Percentiles rank a stretch among this genome's conserved stretches.
phyloP scores from a whole-genome alignment of 1,140 invertebrate genomes.

The Zaprionus gabonicus region DNA sequence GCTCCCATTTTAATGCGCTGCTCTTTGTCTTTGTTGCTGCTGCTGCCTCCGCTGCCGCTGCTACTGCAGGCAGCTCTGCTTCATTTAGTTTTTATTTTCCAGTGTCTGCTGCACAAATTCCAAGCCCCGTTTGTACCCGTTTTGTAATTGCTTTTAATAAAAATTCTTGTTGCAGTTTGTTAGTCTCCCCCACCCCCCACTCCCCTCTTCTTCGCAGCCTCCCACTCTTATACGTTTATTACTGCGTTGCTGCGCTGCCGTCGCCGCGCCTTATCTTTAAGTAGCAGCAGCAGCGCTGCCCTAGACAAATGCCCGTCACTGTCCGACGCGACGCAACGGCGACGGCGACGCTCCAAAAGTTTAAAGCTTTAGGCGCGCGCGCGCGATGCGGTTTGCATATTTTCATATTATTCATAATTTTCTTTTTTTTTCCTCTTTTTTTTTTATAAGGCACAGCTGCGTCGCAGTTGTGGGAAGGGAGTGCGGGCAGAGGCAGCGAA shows the following conservation, averaged over 20 bases:
- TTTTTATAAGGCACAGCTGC: constrained; percentile 40
- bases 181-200: not conserved
- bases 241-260: constrained; percentile 14
- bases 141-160: constrained; percentile 83
- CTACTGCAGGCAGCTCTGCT: constrained; percentile 33
- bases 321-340: constrained; percentile 25
- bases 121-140: constrained; percentile 55
- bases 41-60: constrained; percentile 43
- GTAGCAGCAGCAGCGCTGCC: constrained; percentile 11
- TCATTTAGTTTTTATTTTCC: constrained; percentile 48
- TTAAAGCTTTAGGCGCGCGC: constrained; percentile 55
- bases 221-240: constrained; percentile 39
- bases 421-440: not conserved
- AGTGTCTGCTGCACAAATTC: constrained; percentile 57
- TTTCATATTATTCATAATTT: constrained; percentile 70
- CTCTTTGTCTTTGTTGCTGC: constrained; percentile 77
- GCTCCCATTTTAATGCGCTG: constrained; percentile 56
- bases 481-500: not conserved
- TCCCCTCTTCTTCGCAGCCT: not conserved
- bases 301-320: constrained; percentile 45
- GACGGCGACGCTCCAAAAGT: constrained; percentile 45
- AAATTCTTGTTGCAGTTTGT: constrained; percentile 75
- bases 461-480: constrained; percentile 6
- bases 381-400: constrained; percentile 68
- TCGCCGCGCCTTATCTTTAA: constrained; percentile 46